Base-by-base conservation (phyloP, 2,888 invertebrate species). In the Drosophila limbata region DNA sequence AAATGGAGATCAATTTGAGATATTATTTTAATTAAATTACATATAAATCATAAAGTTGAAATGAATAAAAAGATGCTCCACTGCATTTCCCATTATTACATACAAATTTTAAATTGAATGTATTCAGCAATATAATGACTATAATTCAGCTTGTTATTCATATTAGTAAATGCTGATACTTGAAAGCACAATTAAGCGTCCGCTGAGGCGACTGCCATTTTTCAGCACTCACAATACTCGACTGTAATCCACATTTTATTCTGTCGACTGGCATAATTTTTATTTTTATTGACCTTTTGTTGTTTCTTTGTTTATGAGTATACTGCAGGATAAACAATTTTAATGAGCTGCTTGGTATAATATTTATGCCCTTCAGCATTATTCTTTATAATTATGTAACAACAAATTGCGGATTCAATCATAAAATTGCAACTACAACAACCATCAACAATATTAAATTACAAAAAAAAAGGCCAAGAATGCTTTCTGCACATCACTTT, bases 341-440 rank as follows among this genome's bases (percentile, higher is more conserved):
- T 78, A 74, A 77, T 74, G 66, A 69, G 79, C 56, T 63, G 66
- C 69, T 63, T 59, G 53, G 42, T 28, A 52, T 56, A 55, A 56
- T 48, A 62, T 73, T 44, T 44, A 79, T 70, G 70, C 31, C 69
- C 79, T 51, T 48, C 60, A 60, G 73, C 60, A 62, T 87, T 79
- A 51, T 84, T 77, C 57, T 57, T 71, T 57, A 72, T 83, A 83
- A 82, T 87, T 84, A 73, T 73, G 65, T 68, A 82, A 77, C 74
- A 83, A 84, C 88, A 83, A 88, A 82, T 79, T 77, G 79, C 48
- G 39, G 48, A 51, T 52, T 62, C 44, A 66, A 69, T 69, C 52
- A 66, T 33, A 63, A 35, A 5, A 13, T 4, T 2, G 5, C 13
- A 13, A 15, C 64, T 39, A 31, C 45, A 56, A 19, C 13, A 31